phyloP scores from a whole-genome alignment of 1,140 invertebrate genomes.

The Neodiprion virginianus region DNA sequence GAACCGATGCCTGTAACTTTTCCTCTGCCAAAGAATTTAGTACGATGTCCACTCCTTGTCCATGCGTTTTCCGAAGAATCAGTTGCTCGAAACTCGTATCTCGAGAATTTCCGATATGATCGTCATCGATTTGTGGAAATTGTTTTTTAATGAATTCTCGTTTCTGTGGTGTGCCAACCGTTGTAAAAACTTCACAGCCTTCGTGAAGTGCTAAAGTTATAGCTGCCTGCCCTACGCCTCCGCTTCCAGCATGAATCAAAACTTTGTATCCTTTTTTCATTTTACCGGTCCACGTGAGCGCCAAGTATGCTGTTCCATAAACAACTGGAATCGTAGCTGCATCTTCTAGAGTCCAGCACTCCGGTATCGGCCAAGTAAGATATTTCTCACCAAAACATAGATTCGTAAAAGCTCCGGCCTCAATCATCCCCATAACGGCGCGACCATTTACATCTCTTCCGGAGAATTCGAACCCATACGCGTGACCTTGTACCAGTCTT shows the following conservation, averaged over 20 bases:
- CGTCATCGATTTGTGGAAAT: conserved; percentile 72
- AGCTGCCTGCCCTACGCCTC: conserved; percentile 83
- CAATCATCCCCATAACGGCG: conserved; percentile 76
- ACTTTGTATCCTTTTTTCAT: conserved; percentile 70
- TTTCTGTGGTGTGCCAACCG: conserved; percentile 77
- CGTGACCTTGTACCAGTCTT: conserved; percentile 68
- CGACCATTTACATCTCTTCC: conserved; percentile 64
- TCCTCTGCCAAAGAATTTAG: conserved; percentile 82
- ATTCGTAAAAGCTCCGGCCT: conserved; percentile 66
- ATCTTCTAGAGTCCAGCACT: conserved; percentile 83
- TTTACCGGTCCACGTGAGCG: conserved; percentile 67
- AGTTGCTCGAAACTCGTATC: conserved; percentile 75
- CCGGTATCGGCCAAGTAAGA: conserved; percentile 81
- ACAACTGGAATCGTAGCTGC: conserved; percentile 88
- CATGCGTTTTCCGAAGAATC: conserved; percentile 67
- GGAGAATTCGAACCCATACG: conserved; percentile 77
- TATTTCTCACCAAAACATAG: conserved; percentile 65
- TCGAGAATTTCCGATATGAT: conserved; percentile 77
- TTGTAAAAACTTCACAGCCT: conserved; percentile 74
- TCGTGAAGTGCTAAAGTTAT: conserved; percentile 72
- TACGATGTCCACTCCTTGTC: conserved; percentile 77
- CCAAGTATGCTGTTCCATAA: conserved; percentile 86
- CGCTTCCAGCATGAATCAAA: conserved; percentile 78
- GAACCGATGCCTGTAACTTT: conserved; percentile 78
- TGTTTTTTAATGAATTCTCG: conserved; percentile 69